Evolutionary conservation across 2,888 invertebrate species (phyloP), one percentile per base, ranked within the genome.

Genomic region (Eupelmus urozonus): DNA sequence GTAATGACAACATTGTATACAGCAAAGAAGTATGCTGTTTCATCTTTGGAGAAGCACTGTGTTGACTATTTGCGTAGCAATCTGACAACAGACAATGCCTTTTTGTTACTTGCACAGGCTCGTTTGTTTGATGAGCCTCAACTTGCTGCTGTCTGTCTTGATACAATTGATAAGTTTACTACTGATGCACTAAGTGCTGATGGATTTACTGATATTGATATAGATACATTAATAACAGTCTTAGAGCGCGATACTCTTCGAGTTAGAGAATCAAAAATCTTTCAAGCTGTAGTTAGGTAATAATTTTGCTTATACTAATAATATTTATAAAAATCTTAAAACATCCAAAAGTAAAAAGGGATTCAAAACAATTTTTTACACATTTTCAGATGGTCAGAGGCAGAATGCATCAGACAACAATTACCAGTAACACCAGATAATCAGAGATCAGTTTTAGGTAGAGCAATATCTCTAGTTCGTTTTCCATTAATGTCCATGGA

Each of bases 1-100:
- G 96, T 96, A 1, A 96, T 96, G 96, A 94, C 95, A 0, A 96
- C 96, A 0, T 88, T 96, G 66, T 96, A 96, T 84, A 95, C 96
- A 0, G 96, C 96, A 5, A 96, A 96, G 85, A 96, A 96, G 84
- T 96, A 96, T 90, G 96, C 95, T 1, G 95, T 96, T 0, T 95
- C 95, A 0, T 95, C 95, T 2, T 89, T 96, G 80, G 96, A 96
- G 85, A 93, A 94, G 84, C 95, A 95, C 78, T 96, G 96, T 90
- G 96, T 96, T 0, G 95, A 96, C 85, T 96, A 96, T 88, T 87
- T 93, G 16, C 92, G 94, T 82, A 92, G 92, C 81, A 95, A 95
- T 87, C 91, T 96, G 79, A 94, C 94, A 72, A 93, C 94, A 29
- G 96, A 96, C 83, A 96, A 96, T 91, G 96, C 96, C 5, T 96